Percentiles rank a stretch among this genome's conserved stretches.
phyloP scores from a whole-genome alignment of 2,113 vertebrate genomes.

The Neogobius melanostomus region DNA sequence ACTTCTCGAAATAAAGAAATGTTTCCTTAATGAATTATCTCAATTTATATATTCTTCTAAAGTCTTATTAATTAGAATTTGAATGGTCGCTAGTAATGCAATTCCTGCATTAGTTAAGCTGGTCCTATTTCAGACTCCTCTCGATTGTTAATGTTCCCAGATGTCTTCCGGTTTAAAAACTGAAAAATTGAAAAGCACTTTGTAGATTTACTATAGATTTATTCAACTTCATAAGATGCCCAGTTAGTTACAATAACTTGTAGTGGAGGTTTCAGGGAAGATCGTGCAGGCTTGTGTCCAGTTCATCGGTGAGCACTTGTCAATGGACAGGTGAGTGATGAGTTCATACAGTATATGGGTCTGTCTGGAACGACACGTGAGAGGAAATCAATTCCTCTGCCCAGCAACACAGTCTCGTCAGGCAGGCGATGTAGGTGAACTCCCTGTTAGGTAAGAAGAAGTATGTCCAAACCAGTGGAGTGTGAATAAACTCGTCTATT shows the following conservation, averaged over 20 bases:
- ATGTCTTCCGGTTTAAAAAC: no score
- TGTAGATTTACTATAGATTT: no score
- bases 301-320: background rate
- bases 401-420: background rate
- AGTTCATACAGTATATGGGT: background rate
- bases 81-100: no score
- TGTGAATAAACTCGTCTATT: background rate
- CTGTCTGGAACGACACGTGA: background rate
- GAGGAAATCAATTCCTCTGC: constrained; percentile 7
- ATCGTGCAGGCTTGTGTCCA: background rate
- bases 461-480: background rate
- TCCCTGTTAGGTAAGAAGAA: background rate
- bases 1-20: no score
- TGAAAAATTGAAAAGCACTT: no score
- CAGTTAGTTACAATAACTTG: background rate
- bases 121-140: no score
- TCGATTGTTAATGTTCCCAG: no score
- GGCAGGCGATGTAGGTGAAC: background rate
- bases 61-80: no score
- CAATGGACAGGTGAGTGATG: constrained; percentile 4
- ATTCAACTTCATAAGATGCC: no score
- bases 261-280: background rate
- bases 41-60: no score
- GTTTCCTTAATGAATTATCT: no score
- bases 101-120: no score